These are phyloP conservation scores for Orthosia gracilis DNA, from an alignment of 2,888 invertebrate genomes.

Conservation along the genomic window DNA sequence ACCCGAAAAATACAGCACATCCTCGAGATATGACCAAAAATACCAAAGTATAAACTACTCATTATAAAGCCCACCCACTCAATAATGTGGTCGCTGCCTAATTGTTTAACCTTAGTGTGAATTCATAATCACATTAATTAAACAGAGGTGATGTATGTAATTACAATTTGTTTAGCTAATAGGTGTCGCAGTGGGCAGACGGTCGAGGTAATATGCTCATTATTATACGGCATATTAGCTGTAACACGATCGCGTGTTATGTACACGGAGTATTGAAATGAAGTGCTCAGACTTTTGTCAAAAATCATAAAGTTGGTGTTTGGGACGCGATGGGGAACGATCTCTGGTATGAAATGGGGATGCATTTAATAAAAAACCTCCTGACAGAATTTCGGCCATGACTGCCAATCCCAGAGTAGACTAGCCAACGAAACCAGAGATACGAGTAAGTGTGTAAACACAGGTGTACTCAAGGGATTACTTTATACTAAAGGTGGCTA, in stretches of 20 bases:
- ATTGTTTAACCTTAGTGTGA: constrained; percentile 72
- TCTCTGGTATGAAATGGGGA: too few relatives aligned
- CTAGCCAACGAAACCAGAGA: background rate
- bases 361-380: background rate
- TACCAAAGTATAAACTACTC: constrained; percentile 38
- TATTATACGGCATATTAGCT: constrained; percentile 65
- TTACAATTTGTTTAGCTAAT: constrained; percentile 79
- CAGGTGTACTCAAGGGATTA: background rate
- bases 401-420: background rate
- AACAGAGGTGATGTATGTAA: constrained; percentile 77
- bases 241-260: constrained; percentile 25
- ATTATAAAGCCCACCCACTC: constrained; percentile 48
- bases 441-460: background rate
- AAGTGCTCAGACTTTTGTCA: background rate
- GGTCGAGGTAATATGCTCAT: constrained; percentile 71
- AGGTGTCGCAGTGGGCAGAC: constrained; percentile 75
- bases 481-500: background rate
- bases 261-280: constrained; percentile 20
- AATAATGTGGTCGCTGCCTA: constrained; percentile 59
- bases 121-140: constrained; percentile 77
- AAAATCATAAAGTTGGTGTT: background rate
- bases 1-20: constrained; percentile 14
- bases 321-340: too few relatives aligned
- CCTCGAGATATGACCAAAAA: constrained; percentile 32
- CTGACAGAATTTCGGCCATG: background rate